phyloP scores from a whole-genome alignment of 92 coral and sea anemone species.

The Zoanthus sociatus region DNA sequence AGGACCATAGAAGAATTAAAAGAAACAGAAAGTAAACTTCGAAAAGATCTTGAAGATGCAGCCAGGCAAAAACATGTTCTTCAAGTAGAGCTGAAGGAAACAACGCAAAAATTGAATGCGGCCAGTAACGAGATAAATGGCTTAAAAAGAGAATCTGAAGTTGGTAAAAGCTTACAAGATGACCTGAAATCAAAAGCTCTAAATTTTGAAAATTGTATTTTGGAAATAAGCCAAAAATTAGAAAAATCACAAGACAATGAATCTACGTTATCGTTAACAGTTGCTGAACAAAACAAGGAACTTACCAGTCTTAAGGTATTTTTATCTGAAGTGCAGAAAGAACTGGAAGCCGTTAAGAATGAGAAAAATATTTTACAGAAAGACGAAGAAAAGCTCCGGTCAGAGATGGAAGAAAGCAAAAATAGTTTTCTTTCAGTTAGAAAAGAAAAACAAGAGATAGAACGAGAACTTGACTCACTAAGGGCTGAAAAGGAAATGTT shows the following conservation, averaged over 20 bases:
- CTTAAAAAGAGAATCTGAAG: slow-evolving; percentile 43
- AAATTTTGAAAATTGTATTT: background rate
- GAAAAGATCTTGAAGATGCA: slow-evolving; percentile 52
- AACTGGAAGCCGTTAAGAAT: slow-evolving; percentile 62
- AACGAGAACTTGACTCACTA: slow-evolving; percentile 37
- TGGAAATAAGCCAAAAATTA: slow-evolving; percentile 47
- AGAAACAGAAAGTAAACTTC: slow-evolving; percentile 32
- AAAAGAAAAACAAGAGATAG: slow-evolving; percentile 39
- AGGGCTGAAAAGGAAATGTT: slow-evolving; percentile 64
- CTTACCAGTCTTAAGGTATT: background rate
- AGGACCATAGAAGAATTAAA: slow-evolving; percentile 35
- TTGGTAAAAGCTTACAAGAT: background rate
- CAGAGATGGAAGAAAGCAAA: slow-evolving; percentile 43
- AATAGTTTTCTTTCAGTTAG: background rate
- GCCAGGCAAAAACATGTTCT: slow-evolving; percentile 55
- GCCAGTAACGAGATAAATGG: slow-evolving; percentile 52
- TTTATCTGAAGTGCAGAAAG: slow-evolving; percentile 51
- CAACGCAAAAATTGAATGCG: slow-evolving; percentile 38
- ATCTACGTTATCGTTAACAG: slow-evolving; percentile 9
- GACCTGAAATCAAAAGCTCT: slow-evolving; percentile 22
- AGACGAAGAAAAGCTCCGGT: slow-evolving; percentile 34
- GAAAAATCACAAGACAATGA: slow-evolving; percentile 47
- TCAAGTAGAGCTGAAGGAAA: slow-evolving; percentile 63
- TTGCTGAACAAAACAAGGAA: slow-evolving; percentile 18
- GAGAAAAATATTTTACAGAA: slow-evolving; percentile 61